phyloP scores from a whole-genome alignment of 64 coral and sea anemone genomes.

The Astreopora myriophthalma region DNA sequence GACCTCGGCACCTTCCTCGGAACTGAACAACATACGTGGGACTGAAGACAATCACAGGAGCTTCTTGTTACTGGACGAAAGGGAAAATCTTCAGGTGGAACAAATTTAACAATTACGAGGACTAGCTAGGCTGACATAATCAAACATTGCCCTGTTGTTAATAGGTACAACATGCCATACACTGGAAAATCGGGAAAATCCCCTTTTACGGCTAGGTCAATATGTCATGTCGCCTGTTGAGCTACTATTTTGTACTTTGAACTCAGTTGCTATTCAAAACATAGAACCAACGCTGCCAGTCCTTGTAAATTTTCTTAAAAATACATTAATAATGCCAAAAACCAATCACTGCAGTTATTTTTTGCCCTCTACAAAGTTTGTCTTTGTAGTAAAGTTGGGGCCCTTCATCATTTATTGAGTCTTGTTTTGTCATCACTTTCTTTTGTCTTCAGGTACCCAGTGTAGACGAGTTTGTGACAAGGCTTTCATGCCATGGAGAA shows the following conservation, averaged over 20 bases:
- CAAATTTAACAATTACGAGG: background rate
- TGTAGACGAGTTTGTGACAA: constrained; percentile 72
- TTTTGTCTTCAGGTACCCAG: constrained; percentile 64
- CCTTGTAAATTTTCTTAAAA: too few species aligned
- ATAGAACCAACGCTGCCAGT: too few species aligned
- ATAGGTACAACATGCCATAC: too few species aligned
- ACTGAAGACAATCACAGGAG: constrained; percentile 29
- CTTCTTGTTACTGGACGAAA: constrained; percentile 86
- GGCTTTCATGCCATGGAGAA: constrained; percentile 61
- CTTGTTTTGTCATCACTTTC: background rate
- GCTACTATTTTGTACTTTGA: background rate
- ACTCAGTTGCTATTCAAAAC: background rate
- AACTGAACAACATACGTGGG: background rate
- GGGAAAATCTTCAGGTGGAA: constrained; percentile 81
- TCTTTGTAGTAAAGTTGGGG: background rate
- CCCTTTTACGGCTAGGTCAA: too few species aligned
- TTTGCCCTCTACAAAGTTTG: background rate
- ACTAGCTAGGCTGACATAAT: background rate
- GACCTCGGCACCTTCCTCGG: background rate
- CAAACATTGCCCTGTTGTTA: too few species aligned
- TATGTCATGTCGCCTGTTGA: too few species aligned
- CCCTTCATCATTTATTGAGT: background rate
- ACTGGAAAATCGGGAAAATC: too few species aligned
- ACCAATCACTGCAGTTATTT: background rate
- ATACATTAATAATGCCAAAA: too few species aligned